These are phyloP conservation scores for Ooceraea biroi DNA, from an alignment of 1,140 invertebrate species.

Conservation along the genomic window DNA sequence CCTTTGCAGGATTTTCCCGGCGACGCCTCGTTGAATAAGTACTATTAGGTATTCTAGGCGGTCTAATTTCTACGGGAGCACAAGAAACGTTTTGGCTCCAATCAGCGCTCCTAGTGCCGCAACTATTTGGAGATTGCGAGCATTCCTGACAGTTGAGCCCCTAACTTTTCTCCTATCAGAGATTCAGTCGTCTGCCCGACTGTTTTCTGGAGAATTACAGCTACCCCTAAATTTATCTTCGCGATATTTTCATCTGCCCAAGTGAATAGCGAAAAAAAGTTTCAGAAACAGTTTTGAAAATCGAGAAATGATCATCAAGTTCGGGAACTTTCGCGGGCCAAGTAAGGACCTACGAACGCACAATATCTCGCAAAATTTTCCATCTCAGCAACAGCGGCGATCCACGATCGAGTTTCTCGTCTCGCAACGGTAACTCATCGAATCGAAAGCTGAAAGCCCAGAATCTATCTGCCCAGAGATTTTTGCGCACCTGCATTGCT, in stretches of 20 bases:
- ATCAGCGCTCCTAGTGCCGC: background rate
- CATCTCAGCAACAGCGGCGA: background rate
- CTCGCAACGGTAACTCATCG: conserved; percentile 20
- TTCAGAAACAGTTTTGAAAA: too few species aligned
- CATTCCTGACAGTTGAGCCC: too few species aligned
- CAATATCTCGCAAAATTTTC: background rate
- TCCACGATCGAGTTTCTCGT: conserved; percentile 31
- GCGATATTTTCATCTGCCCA: too few species aligned
- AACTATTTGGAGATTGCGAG: too few species aligned
- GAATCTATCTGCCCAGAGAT: background rate
- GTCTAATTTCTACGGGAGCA: conserved; percentile 63
- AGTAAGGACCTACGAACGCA: too few species aligned
- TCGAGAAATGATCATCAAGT: too few species aligned
- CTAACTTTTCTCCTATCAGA: too few species aligned
- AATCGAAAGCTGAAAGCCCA: conserved; percentile 17
- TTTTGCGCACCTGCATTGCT: background rate
- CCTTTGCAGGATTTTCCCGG: conserved; percentile 54
- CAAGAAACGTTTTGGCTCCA: background rate
- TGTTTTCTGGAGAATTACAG: too few species aligned
- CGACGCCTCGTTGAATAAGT: conserved; percentile 67
- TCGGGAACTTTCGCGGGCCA: too few species aligned
- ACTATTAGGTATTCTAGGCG: conserved; percentile 53
- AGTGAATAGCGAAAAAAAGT: too few species aligned
- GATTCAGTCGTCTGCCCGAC: too few species aligned
- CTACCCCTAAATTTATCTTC: too few species aligned